Base-by-base conservation (phyloP, 1,140 invertebrate genomes). In the Andrena cerasifolii region DNA sequence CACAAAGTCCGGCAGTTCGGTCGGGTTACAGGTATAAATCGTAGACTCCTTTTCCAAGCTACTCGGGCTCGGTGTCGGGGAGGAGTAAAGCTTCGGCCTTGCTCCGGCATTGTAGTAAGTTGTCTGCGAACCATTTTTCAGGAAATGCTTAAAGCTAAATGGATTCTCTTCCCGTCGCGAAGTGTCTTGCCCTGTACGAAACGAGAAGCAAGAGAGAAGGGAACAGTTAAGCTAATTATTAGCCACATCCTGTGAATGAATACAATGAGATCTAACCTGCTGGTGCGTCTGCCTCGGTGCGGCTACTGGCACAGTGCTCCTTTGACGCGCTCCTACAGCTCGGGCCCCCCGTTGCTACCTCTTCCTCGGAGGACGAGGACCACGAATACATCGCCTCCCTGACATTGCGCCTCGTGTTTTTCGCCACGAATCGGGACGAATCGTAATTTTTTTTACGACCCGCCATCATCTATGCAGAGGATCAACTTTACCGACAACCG, bases 121-220 rank as follows among this genome's bases (percentile, higher is more conserved):
- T 18, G 76, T 68, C 31, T 88, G 89, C 0, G 81, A 82, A 45
- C 91, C 91, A 70, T 88, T 91, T 81, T 95, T 95, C 81, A 97
- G 88, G 88, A 97, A 97, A 88, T 97, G 96, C 88, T 96, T 96
- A 87, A 97, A 96, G 47, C 96, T 97, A 89, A 97, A 96, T 2
- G 95, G 94, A 89, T 95, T 95, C 61, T 96, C 95, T 84, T 96
- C 95, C 83, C 94, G 93, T 65, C 93, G 94, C 49, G 92, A 88
- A 10, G 90, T 86, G 16, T 93, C 93, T 75, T 90, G 90, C 36
- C 70, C 86, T 86, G 49, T 1, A 3, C 36, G 16, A 54, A 58
- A 66, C 59, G 59, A 16, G 0, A 56, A 62, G 14, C 49, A 7
- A 59, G 1, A 21, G 49, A 36, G 31, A 8, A 49, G 3, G 43